phyloP scores from a whole-genome alignment of 37 sponge, comb jelly and placozoan species.

The Aplysina aerophoba region DNA sequence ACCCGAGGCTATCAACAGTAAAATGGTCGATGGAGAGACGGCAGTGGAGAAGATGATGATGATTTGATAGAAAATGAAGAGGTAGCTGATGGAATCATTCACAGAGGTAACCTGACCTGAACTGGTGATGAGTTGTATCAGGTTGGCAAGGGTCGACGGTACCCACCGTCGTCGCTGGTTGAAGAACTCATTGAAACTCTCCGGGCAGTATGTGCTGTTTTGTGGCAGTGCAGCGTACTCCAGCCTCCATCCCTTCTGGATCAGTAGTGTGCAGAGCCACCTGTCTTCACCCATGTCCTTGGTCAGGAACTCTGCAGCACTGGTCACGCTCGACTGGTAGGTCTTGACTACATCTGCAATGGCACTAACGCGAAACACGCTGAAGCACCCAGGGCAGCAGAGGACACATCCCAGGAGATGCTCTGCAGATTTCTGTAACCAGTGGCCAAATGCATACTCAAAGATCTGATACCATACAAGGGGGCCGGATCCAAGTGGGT shows the following conservation, averaged over 20 bases:
- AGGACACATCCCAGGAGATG: conserved; percentile 86
- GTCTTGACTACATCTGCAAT: conserved; percentile 56
- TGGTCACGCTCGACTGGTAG: conserved; percentile 67
- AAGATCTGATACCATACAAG: conserved; percentile 92
- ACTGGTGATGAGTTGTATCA: conserved; percentile 52
- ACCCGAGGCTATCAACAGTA: conserved; percentile 76
- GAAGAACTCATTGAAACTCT: conserved; percentile 83
- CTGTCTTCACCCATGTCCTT: conserved; percentile 97
- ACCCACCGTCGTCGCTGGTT: conserved; percentile 93
- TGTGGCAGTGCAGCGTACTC: conserved; percentile 84
- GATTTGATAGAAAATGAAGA: conserved; percentile 80
- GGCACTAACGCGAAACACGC: conserved; percentile 80
- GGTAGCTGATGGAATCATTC: conserved; percentile 67
- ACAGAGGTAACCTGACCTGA: conserved; percentile 36
- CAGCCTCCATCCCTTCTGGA: conserved; percentile 84
- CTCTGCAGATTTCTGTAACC: conserved; percentile 86
- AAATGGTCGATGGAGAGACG: conserved; percentile 80
- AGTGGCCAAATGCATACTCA: conserved; percentile 90
- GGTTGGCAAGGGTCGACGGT: conserved; percentile 89
- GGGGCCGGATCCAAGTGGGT: conserved; percentile 82
- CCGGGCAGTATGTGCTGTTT: conserved; percentile 83
- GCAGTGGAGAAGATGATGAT: conserved; percentile 77
- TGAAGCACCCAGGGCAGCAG: conserved; percentile 94
- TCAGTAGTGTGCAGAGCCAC: conserved; percentile 93
- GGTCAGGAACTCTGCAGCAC: conserved; percentile 79